Percentiles rank a stretch among this genome's conserved stretches.
phyloP scores from a whole-genome alignment of 2,797 vertebrate genomes.

The Buceros bicornis region DNA sequence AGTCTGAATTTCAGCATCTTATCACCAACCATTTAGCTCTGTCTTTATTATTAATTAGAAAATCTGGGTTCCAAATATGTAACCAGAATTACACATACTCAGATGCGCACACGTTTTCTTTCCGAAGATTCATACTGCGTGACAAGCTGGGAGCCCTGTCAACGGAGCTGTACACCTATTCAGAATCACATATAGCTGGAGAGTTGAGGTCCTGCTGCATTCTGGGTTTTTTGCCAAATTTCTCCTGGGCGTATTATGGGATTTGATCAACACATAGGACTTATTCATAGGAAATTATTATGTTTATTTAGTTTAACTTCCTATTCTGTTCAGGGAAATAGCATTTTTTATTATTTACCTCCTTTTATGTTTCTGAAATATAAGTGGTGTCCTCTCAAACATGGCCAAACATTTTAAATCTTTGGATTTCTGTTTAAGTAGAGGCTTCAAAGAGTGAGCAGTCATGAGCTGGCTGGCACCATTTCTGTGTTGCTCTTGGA shows the following conservation, averaged over 20 bases:
- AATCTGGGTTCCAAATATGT: conserved; percentile 56
- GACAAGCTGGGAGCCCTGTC: neutral
- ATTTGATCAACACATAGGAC: neutral
- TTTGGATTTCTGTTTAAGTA: conserved; percentile 25
- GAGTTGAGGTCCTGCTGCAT: neutral
- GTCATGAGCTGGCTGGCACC: conserved; percentile 25
- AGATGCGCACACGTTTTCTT: conserved; percentile 3
- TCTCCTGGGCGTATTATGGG: neutral
- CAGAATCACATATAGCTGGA: neutral
- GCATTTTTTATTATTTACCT: neutral
- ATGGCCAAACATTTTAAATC: neutral
- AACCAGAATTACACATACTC: neutral
- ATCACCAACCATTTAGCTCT: conserved; percentile 63
- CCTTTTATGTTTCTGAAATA: conserved; percentile 33
- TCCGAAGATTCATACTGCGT: neutral
- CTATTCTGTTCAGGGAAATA: conserved; percentile 32
- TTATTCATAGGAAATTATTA: conserved; percentile 20
- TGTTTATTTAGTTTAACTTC: conserved; percentile 44
- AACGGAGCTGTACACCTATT: neutral
- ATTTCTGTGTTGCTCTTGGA: conserved; percentile 50
- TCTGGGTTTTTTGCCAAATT: neutral
- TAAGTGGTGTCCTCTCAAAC: neutral
- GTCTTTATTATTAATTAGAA: conserved; percentile 70
- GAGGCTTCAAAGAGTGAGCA: neutral
- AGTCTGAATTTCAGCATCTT: conserved; percentile 68